phyloP scores from a whole-genome alignment of 2,113 vertebrate species.

The Rhinoptilus africanus region DNA sequence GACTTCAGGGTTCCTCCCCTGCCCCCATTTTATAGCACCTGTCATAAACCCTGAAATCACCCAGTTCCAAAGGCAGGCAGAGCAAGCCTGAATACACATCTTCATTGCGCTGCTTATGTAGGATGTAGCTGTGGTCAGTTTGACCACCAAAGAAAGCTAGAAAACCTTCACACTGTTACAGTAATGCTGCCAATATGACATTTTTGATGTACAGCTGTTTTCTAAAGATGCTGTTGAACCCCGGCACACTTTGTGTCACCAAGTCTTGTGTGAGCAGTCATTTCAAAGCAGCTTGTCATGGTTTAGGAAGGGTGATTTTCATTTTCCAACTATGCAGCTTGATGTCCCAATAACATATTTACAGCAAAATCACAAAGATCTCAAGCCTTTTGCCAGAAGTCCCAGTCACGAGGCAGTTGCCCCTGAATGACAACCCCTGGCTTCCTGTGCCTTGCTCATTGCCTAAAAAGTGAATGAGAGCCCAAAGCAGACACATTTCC shows the following conservation, averaged over 20 bases:
- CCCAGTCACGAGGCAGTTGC: accelerated
- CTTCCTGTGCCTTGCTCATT: background rate
- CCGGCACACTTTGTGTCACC: background rate
- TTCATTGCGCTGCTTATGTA: background rate
- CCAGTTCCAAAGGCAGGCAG: background rate
- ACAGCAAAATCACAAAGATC: background rate
- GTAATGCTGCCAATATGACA: background rate
- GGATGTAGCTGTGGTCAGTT: background rate
- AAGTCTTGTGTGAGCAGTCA: background rate
- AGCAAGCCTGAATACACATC: background rate
- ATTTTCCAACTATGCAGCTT: background rate
- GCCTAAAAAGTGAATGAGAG: background rate
- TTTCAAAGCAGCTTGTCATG: background rate
- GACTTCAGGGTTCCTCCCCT: background rate
- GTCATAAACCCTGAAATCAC: background rate
- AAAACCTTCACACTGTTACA: background rate
- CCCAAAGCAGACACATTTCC: background rate
- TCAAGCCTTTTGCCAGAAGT: background rate
- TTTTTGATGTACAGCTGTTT: background rate
- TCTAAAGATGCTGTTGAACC: background rate
- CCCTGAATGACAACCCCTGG: background rate
- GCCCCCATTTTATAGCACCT: background rate
- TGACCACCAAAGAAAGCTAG: background rate
- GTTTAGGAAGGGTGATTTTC: background rate
- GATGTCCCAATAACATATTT: background rate